Conservation (phyloP, 1,140 invertebrate genomes). For the Acromyrmex heyeri region DNA sequence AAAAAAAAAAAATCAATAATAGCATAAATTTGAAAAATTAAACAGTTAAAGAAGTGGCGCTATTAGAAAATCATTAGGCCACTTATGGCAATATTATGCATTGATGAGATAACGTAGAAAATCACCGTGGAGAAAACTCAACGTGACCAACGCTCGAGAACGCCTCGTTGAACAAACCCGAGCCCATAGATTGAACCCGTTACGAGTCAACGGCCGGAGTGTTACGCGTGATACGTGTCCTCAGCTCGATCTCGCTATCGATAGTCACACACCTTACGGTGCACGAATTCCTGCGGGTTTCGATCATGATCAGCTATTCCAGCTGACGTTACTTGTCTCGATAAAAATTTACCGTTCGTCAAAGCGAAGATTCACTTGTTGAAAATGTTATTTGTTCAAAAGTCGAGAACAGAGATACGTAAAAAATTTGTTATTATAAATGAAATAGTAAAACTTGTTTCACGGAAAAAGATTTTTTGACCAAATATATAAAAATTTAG, state of each 20-base stretch:
- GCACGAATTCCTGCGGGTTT: slow-evolving; percentile 62
- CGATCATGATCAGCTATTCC: slow-evolving; percentile 6
- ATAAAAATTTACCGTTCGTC: slow-evolving; percentile 35
- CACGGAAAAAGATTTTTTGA: too few species aligned
- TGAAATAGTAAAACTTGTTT: not conserved
- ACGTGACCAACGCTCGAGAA: slow-evolving; percentile 57
- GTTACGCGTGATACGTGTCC: slow-evolving; percentile 62
- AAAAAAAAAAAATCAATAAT: not conserved
- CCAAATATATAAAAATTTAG: too few species aligned
- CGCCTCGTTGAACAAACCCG: slow-evolving; percentile 63
- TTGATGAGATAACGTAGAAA: slow-evolving; percentile 41
- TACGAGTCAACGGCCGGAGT: slow-evolving; percentile 81
- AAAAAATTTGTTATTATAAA: not conserved
- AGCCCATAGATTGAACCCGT: slow-evolving; percentile 78
- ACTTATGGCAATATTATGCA: not conserved
- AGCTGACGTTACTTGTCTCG: not conserved
- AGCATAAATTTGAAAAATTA: not conserved
- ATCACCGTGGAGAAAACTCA: slow-evolving; percentile 29
- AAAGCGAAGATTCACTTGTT: not conserved
- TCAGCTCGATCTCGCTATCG: slow-evolving; percentile 68
- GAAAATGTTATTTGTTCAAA: not conserved
- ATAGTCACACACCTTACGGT: slow-evolving; percentile 57
- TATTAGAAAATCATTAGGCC: slow-evolving; percentile 1
- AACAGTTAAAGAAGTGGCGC: not conserved
- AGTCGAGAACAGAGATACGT: not conserved